These are phyloP conservation scores for Casuarius casuarius DNA, from an alignment of 2,113 vertebrate species.

Conservation along the genomic window DNA sequence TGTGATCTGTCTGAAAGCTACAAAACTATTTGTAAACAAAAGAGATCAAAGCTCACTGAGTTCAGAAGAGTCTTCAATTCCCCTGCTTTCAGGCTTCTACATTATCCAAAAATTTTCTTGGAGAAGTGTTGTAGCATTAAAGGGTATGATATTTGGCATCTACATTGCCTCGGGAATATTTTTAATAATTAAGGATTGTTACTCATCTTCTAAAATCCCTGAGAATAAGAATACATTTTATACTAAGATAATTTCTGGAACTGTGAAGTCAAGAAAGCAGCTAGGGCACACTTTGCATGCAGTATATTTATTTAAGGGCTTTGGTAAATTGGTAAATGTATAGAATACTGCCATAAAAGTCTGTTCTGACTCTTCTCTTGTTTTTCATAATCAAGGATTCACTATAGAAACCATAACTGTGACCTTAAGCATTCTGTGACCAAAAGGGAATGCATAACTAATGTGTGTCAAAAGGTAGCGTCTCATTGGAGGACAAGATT, in stretches of 20 bases:
- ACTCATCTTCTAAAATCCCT: background rate
- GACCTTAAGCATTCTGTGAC: background rate
- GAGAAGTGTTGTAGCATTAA: background rate
- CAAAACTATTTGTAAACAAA: background rate
- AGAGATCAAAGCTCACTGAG: background rate
- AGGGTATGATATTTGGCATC: background rate
- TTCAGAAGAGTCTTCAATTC: background rate
- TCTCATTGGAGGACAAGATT: background rate
- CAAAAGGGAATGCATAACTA: background rate
- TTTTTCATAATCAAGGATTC: background rate
- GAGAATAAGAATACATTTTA: background rate
- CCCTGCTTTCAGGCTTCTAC: background rate
- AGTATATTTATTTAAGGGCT: background rate
- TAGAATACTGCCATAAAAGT: background rate
- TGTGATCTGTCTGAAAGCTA: background rate
- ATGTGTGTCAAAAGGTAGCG: background rate
- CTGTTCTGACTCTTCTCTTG: background rate
- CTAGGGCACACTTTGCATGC: background rate
- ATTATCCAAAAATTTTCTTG: background rate
- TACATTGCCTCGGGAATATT: background rate
- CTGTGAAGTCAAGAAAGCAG: background rate
- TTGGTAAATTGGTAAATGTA: background rate
- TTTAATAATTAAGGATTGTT: background rate
- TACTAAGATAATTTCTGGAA: background rate
- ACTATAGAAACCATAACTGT: background rate